A percentile compares a stretch with the other conserved stretches of the same genome.
phyloP scores from a whole-genome alignment of 1,140 invertebrate genomes.

The Microplitis demolitor region DNA sequence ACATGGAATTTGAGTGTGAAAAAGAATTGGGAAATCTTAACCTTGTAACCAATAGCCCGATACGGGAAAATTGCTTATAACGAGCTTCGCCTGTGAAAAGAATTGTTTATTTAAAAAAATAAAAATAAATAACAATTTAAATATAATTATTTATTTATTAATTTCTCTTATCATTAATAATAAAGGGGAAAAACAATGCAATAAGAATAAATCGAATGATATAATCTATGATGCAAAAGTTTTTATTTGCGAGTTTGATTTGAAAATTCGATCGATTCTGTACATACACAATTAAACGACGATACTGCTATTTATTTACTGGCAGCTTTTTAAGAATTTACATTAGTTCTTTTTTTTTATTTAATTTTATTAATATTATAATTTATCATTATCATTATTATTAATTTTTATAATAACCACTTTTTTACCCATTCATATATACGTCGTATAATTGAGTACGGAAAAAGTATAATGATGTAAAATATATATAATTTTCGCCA shows the following conservation, averaged over 20 bases:
- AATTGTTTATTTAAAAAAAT: no score
- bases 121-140: no score
- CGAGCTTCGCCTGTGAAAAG: no score
- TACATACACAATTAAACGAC: neutral
- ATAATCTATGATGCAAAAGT: conserved; percentile 2
- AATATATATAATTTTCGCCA: neutral
- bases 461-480: neutral
- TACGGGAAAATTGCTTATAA: no score
- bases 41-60: no score
- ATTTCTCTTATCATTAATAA: neutral
- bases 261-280: neutral
- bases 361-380: neutral
- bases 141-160: neutral
- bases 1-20: no score
- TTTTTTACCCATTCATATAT: no score
- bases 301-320: neutral
- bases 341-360: neutral
- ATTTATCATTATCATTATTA: neutral
- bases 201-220: neutral
- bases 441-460: neutral
- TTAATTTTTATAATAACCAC: neutral
- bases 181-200: neutral
- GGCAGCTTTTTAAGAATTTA: conserved; percentile 1
- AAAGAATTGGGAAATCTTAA: no score
- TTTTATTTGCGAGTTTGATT: conserved; percentile 14